Evolutionary conservation across 2,888 invertebrate species (phyloP), one percentile per base, ranked within the genome.

Genomic region (Mamestra brassicae): DNA sequence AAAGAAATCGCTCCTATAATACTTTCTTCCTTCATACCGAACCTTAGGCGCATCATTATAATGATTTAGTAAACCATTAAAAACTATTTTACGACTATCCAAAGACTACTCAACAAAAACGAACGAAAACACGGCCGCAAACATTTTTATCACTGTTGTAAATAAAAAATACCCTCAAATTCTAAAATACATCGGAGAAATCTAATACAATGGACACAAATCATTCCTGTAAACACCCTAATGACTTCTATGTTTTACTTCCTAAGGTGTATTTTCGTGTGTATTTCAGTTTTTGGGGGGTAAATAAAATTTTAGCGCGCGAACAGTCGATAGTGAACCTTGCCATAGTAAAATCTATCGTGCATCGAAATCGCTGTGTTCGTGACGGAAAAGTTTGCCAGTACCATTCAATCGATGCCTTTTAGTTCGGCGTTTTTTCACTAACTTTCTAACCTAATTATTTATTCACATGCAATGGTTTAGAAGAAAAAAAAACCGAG

Each of bases 121-220:
- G 89, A 92, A 92, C 84, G 85, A 90, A 91, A 93, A 87, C 95
- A 94, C 83, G 89, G 92, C 96, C 96, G 94, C 95, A 94, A 95
- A 87, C 96, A 94, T 92, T 95, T 96, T 96, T 96, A 96, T 95
- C 93, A 92, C 93, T 83, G 88, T 90, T 93, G 93, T 96, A 96
- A 96, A 96, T 95, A 95, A 91, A 92, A 93, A 87, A 84, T 81
- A 83, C 84, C 87, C 88, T 90, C 84, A 83, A 91, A 92, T 94
- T 93, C 92, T 90, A 90, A 92, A 92, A 93, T 90, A 92, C 90
- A 92, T 91, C 89, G 88, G 90, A 90, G 90, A 89, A 91, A 90
- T 87, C 83, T 87, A 83, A 84, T 84, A 82, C 88, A 87, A 88
- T 87, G 72, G 26, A 36, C 36, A 78, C 69, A 85, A 85, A 76